Evolutionary conservation across 2,797 vertebrate species (phyloP), one percentile per base, ranked within the genome.

Genomic region (Danio albolineatus): DNA sequence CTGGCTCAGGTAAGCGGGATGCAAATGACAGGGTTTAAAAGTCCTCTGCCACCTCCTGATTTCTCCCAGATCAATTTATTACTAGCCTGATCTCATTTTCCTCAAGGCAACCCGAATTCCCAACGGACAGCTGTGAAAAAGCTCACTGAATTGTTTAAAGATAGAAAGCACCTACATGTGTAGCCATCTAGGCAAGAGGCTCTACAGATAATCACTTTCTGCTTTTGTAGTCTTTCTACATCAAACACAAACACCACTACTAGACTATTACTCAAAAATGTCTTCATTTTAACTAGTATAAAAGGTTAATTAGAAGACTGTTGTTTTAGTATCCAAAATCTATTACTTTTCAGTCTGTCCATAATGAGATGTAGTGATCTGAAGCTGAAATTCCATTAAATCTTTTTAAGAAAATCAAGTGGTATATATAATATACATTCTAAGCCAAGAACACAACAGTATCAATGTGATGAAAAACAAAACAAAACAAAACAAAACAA

Each of bases 51-150:
- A 86, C 81, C 76, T 56, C 66, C 78, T 76, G 86, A 81, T 64
- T 82, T 73, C 57, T 57, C 66, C 59, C 78, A 81, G 46, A 89
- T 91, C 85, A 78, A 83, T 88, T 87, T 84, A 88, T 88, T 77
- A 85, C 84, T 85, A 75, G 71, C 59, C 69, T 76, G 49, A 85
- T 76, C 85, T 83, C 73, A 44, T 85, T 80, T 82, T 74, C 56
- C 67, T 67, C 73, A 77, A 72, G 54, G 57, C 61, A 65, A 53
- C 76, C 57, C 62, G 54, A 64, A 83, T 72, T 65, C 74, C 36
- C 6, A 59, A 64, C 64, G 67, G 64, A 17, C 19, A 4, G 66
- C 71, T 71, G 19, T 64, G 62, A 67, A 83, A 36, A 17, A 51
- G 71, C 44, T 71, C 41, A 53, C 28, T 28, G 44, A 56, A 28